These are phyloP conservation scores for Gopherus evgoodei DNA, from an alignment of 2,113 vertebrate species.

Conservation along the genomic window DNA sequence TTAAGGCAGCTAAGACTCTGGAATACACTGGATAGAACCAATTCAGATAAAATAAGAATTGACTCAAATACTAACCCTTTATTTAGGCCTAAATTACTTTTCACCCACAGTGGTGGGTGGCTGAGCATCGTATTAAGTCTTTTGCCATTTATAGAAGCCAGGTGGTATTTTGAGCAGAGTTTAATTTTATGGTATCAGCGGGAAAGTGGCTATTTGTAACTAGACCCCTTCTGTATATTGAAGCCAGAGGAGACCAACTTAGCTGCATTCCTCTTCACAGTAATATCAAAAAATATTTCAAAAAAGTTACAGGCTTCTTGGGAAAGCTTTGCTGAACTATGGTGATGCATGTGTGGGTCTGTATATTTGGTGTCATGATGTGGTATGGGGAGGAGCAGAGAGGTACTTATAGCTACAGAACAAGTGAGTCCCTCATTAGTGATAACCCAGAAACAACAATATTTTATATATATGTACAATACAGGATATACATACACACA, in stretches of 20 bases:
- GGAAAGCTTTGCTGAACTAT: background rate
- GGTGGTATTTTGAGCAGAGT: background rate
- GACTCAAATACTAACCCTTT: background rate
- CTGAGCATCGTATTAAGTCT: background rate
- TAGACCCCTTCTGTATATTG: background rate
- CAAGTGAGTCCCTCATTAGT: background rate
- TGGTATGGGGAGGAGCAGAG: background rate
- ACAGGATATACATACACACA: background rate
- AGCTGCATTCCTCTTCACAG: background rate
- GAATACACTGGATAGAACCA: accelerated
- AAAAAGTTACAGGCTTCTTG: background rate
- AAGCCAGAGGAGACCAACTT: background rate
- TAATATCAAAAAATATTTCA: background rate
- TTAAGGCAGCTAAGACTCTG: background rate
- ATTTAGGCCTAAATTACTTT: background rate
- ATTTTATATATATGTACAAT: background rate
- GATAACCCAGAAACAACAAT: background rate
- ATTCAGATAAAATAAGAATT: background rate
- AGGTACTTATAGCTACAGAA: background rate
- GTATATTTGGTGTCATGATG: background rate
- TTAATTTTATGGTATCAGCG: background rate
- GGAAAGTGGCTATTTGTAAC: background rate
- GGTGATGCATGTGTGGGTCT: background rate
- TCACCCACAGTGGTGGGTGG: background rate
- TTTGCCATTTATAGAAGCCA: background rate